Evolutionary conservation across 2,113 vertebrate species (phyloP), one percentile per base, ranked within the genome.

Genomic region (Anoplopoma fimbria): DNA sequence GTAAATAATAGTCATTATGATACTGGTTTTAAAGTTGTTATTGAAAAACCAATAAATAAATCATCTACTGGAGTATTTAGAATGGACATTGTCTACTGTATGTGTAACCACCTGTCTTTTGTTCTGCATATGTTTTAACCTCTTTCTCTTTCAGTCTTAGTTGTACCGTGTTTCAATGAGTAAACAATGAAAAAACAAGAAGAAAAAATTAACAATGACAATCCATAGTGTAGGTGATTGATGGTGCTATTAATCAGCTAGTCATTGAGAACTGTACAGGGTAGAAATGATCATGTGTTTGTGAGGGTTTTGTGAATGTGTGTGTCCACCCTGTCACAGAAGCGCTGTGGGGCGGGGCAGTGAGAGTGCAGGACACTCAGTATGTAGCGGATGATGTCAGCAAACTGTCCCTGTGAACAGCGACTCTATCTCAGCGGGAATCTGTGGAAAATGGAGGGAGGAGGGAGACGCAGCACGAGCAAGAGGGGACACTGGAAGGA

Each of bases 361-460:
- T 58, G 57, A 73, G 75, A 61, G 74, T 81, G 73, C 63, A 70
- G 69, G 67, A 80, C 61, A n/a, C 77, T 89, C 71, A 9, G 81
- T 80, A 75, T 91, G 91, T 87, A 77, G 82, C 29, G 2, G 73
- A 89, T 91, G 93, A 93, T 92, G 93, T 93, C 93, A 93, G 87
- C 91, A 92, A 74, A 91, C 85, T 68, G 91, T 91, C 89, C 83
- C 92, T 82, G 87, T 79, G 87, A 93, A 90, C 88, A 67, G 73
- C 69, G 29, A 65, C 87, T 83, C 80, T 94, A 95, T 94, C 92
- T 87, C 72, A 70, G 87, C 91, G 90, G 93, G 94, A 95, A 96
- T 96, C 96, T 60, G 88, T 7, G 34, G 96, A 97, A 96, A 96
- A 93, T 94, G 92, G 93, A 45, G 77, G 36, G 58, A 36, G 92